Conservation (phyloP, 2,888 invertebrate species). For the Trachelus iudaicus region DNA sequence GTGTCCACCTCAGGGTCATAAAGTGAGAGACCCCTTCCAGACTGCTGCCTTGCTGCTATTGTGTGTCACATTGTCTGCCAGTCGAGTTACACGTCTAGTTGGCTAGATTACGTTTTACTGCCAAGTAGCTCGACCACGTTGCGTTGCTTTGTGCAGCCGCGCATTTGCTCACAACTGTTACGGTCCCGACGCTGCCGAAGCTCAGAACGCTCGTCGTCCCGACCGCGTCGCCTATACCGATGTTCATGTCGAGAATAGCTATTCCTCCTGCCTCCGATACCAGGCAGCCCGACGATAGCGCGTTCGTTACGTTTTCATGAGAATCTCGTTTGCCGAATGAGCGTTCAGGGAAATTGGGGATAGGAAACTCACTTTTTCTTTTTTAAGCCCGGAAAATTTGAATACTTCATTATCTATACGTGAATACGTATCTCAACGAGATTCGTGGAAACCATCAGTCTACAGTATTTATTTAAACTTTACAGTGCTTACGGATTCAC, state of each 20-base stretch:
- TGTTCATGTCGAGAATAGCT: background rate
- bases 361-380: background rate
- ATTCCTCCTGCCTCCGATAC: background rate
- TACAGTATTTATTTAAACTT: background rate
- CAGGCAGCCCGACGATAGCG: background rate
- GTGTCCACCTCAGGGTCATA: slow-evolving; percentile 32
- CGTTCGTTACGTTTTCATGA: background rate
- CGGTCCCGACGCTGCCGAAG: background rate
- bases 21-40: slow-evolving; percentile 24
- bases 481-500: background rate
- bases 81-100: slow-evolving; percentile 37
- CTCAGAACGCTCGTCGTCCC: background rate
- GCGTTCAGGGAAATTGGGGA: background rate
- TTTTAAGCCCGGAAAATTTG: background rate
- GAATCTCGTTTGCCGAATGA: background rate
- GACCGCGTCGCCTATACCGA: background rate
- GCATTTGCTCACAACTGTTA: background rate
- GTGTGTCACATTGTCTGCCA: slow-evolving; percentile 40
- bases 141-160: background rate
- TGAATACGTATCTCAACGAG: background rate
- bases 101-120: slow-evolving; percentile 45
- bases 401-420: background rate
- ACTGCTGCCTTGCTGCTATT: slow-evolving; percentile 32
- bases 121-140: slow-evolving; percentile 17
- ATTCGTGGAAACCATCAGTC: background rate